These are phyloP conservation scores for Cosmia pyralina DNA, from an alignment of 2,888 invertebrate genomes.

Conservation along the genomic window DNA sequence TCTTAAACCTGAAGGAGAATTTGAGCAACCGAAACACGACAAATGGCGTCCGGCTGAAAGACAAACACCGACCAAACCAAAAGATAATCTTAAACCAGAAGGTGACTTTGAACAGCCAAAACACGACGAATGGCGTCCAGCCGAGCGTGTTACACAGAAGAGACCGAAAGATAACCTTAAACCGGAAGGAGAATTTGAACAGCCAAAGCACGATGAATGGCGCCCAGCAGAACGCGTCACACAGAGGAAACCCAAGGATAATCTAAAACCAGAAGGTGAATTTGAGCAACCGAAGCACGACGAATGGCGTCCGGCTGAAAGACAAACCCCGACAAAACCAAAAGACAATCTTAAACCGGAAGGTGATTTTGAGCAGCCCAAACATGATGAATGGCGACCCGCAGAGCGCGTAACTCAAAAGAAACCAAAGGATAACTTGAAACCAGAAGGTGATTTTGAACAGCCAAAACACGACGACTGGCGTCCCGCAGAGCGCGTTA, in stretches of 20 bases:
- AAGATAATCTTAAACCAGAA: slow-evolving; percentile 88
- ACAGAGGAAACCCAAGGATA: slow-evolving; percentile 83
- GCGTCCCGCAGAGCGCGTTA: slow-evolving; percentile 46
- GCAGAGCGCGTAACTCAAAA: slow-evolving; percentile 81
- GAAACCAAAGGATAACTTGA: slow-evolving; percentile 49
- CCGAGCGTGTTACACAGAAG: slow-evolving; percentile 72
- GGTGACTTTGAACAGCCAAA: slow-evolving; percentile 87
- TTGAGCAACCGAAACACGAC: slow-evolving; percentile 74
- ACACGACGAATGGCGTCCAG: slow-evolving; percentile 77
- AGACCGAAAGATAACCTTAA: slow-evolving; percentile 83
- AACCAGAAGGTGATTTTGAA: slow-evolving; percentile 55
- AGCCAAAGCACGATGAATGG: slow-evolving; percentile 58
- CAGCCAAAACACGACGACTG: slow-evolving; percentile 46
- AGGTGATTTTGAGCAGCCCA: slow-evolving; percentile 80
- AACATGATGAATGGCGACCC: slow-evolving; percentile 77
- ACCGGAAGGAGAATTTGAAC: slow-evolving; percentile 88
- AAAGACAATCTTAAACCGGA: slow-evolving; percentile 90
- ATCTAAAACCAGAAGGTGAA: slow-evolving; percentile 80
- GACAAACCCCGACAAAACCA: slow-evolving; percentile 88
- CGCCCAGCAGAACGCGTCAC: slow-evolving; percentile 30
- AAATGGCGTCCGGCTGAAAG: slow-evolving; percentile 72
- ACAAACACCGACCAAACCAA: slow-evolving; percentile 39
- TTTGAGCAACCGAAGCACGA: slow-evolving; percentile 74
- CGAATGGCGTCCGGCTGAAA: slow-evolving; percentile 78
- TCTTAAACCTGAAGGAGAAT: slow-evolving; percentile 72